Evolutionary conservation across 2,888 invertebrate species (phyloP), one percentile per base, ranked within the genome.

Genomic region (Tinea semifulvella): DNA sequence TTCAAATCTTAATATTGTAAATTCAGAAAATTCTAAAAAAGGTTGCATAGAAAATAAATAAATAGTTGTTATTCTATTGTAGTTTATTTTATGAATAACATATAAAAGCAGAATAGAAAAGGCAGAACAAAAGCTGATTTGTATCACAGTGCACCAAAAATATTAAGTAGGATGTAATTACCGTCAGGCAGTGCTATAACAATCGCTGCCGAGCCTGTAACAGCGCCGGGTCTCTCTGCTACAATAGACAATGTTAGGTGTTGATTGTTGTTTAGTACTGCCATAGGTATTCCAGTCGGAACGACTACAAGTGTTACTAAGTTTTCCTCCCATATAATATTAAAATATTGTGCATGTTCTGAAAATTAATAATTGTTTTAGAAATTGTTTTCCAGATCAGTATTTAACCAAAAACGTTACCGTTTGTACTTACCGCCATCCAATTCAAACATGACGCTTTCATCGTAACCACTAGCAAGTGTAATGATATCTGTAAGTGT

Each of bases 21-120:
- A 53, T 44, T 69, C 63, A 1, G 64, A 68, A 17, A 71, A 50
- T 46, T 67, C 73, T 75, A 57, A 40, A 68, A 63, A 45, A n/a
- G n/a, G n/a, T n/a, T n/a, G n/a, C n/a, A n/a, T n/a, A n/a, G n/a
- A n/a, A n/a, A n/a, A n/a, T n/a, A n/a, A n/a, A n/a, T n/a, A n/a
- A n/a, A n/a, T n/a, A n/a, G n/a, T n/a, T n/a, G n/a, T n/a, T n/a
- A n/a, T n/a, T n/a, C n/a, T n/a, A n/a, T n/a, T n/a, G n/a, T n/a
- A n/a, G n/a, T n/a, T n/a, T n/a, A n/a, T n/a, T n/a, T n/a, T n/a
- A n/a, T n/a, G n/a, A n/a, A n/a, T n/a, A n/a, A n/a, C n/a, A n/a
- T n/a, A n/a, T n/a, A n/a, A n/a, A n/a, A n/a, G n/a, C n/a, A n/a
- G n/a, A n/a, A n/a, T n/a, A n/a, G n/a, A n/a, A n/a, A n/a, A n/a